Percentiles rank a stretch among this genome's conserved stretches.
phyloP scores from a whole-genome alignment of 2,113 vertebrate species.

The Hypocryptadius cinnamomeus region DNA sequence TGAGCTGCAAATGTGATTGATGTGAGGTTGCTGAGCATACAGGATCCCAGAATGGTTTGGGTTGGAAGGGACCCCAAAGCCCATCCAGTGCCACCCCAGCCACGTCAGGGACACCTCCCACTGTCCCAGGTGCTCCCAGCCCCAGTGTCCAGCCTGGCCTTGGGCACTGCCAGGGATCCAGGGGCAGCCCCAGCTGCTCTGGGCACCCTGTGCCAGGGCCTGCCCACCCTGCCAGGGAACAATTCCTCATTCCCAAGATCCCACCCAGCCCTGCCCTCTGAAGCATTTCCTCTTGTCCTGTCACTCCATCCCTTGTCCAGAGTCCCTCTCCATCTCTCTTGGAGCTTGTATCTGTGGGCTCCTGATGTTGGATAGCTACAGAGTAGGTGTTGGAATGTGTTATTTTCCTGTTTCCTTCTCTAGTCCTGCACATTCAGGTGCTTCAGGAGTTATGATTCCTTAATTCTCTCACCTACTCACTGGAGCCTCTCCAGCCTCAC shows the following conservation, averaged over 20 bases:
- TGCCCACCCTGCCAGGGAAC: not conserved
- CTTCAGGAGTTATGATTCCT: not conserved
- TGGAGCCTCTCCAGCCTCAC: not conserved
- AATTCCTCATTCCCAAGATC: not conserved
- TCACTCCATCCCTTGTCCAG: fast-evolving
- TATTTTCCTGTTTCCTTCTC: not conserved
- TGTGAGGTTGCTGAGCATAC: not conserved
- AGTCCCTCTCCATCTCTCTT: not conserved
- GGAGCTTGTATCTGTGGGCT: not conserved
- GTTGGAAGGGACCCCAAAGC: fast-evolving
- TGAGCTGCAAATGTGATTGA: not conserved
- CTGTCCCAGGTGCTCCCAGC: not conserved
- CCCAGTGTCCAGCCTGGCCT: not conserved
- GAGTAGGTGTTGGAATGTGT: not conserved
- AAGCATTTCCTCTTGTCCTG: not conserved
- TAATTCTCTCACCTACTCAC: not conserved
- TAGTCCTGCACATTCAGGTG: not conserved
- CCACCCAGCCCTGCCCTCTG: not conserved
- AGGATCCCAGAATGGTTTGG: not conserved
- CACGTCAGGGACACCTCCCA: not conserved
- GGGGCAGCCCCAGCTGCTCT: not conserved
- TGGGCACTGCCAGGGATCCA: not conserved
- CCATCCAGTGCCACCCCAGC: fast-evolving
- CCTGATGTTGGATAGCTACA: not conserved
- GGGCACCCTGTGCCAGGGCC: not conserved